Percentiles rank a stretch among this genome's conserved stretches.
phyloP scores from a whole-genome alignment of 2,888 invertebrate genomes.

The Reticulitermes lucifugus region DNA sequence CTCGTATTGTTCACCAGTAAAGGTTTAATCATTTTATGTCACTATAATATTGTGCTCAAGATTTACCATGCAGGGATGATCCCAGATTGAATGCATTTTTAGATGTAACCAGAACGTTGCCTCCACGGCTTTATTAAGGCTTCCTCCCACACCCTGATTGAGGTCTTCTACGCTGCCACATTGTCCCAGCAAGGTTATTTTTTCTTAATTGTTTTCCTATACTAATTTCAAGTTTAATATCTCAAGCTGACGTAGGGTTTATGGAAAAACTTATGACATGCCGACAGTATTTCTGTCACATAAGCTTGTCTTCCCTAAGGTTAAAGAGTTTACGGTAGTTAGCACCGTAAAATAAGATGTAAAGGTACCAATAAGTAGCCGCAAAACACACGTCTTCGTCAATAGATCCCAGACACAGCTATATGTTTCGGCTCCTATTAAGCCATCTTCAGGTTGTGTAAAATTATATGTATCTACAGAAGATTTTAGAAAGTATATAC shows the following conservation, averaged over 20 bases:
- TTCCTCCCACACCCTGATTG: neutral
- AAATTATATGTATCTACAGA: too few species aligned
- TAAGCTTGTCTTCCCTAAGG: too few species aligned
- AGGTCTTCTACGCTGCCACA: neutral
- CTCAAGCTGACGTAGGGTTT: neutral
- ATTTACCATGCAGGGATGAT: neutral
- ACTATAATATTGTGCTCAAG: neutral
- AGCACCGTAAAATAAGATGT: too few species aligned
- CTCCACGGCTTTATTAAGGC: neutral
- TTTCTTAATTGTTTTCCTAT: neutral
- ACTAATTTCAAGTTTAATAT: neutral
- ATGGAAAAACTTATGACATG: neutral
- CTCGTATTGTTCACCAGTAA: too few species aligned
- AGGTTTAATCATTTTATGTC: too few species aligned
- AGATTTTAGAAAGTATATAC: too few species aligned
- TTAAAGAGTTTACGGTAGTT: too few species aligned
- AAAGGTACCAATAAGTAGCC: too few species aligned
- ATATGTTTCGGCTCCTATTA: too few species aligned
- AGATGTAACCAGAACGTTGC: neutral
- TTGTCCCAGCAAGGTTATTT: neutral
- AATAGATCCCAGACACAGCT: too few species aligned
- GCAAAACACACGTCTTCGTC: too few species aligned
- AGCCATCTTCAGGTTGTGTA: too few species aligned
- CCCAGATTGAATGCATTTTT: neutral
- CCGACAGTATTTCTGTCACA: neutral